A percentile compares a stretch with the other conserved stretches of the same genome.
These are phyloP conservation scores for Motacilla tschutschensis DNA, from an alignment of 2,113 vertebrate genomes.

Conservation along the genomic window DNA sequence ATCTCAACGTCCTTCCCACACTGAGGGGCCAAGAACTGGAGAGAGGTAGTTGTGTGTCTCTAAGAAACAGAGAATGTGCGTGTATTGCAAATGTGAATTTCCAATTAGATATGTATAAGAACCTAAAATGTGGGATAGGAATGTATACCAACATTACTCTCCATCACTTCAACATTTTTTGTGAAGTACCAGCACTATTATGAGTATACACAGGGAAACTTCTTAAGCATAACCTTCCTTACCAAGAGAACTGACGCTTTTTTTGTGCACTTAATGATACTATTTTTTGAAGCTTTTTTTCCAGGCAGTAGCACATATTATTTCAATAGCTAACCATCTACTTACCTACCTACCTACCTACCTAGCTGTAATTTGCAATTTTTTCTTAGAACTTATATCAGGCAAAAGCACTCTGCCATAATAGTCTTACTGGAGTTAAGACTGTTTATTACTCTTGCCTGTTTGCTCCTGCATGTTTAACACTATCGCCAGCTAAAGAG, in stretches of 20 bases:
- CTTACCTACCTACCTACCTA: not conserved
- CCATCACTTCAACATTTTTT: not conserved
- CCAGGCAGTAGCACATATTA: not conserved
- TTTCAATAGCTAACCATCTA: not conserved
- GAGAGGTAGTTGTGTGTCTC: not conserved
- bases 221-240: not conserved
- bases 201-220: not conserved
- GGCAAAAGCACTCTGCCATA: not conserved
- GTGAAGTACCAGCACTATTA: not conserved
- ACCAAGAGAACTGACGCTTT: not conserved
- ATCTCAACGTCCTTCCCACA: not conserved
- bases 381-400: not conserved
- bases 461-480: not conserved
- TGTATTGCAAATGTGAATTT: not conserved
- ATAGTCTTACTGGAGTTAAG: not conserved
- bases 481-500: not conserved
- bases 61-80: not conserved
- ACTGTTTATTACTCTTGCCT: not conserved
- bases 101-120: not conserved
- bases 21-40: not conserved
- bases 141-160: not conserved
- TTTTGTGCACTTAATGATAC: not conserved
- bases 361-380: not conserved
- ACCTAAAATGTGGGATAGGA: not conserved
- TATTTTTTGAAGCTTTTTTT: not conserved